phyloP scores from a whole-genome alignment of 1,140 invertebrate genomes.

The Oryzaephilus surinamensis region DNA sequence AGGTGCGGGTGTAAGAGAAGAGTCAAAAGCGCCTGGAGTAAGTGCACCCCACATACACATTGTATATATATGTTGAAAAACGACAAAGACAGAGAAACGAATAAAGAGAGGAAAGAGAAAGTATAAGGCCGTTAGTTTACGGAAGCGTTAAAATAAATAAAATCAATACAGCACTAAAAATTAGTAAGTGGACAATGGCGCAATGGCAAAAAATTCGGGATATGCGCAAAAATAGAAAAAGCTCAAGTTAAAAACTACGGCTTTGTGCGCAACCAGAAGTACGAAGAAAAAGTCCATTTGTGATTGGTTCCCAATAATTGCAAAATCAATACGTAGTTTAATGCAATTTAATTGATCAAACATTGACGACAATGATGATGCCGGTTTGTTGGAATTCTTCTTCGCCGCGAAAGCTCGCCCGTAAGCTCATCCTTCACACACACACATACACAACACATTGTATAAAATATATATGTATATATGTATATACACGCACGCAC shows the following conservation, averaged over 20 bases:
- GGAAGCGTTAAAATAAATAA: constrained; percentile 29
- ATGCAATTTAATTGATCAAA: constrained; percentile 35
- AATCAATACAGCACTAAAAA: constrained; percentile 36
- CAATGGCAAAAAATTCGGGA: constrained; percentile 36
- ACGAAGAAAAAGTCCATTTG: constrained; percentile 34
- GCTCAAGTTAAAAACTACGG: constrained; percentile 30
- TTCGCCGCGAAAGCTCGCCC: too few relatives aligned
- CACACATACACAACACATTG: too few relatives aligned
- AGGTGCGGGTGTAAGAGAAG: too few relatives aligned
- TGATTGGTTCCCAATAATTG: constrained; percentile 39
- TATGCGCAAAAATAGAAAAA: constrained; percentile 37
- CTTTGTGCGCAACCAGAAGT: constrained; percentile 23
- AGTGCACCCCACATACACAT: too few relatives aligned
- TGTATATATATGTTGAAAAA: constrained; percentile 1
- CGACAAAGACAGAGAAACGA: constrained; percentile 4
- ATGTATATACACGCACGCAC: too few relatives aligned
- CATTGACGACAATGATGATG: too few relatives aligned
- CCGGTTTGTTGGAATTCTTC: too few relatives aligned
- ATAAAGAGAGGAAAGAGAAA: constrained; percentile 5
- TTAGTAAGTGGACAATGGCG: constrained; percentile 37
- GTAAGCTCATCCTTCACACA: too few relatives aligned
- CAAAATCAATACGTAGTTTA: constrained; percentile 37
- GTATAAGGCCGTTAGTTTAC: too few relatives aligned
- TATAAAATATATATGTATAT: too few relatives aligned
- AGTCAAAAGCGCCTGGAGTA: too few relatives aligned